phyloP scores from a whole-genome alignment of 2,888 invertebrate genomes.

The Leptopilina myrica region DNA sequence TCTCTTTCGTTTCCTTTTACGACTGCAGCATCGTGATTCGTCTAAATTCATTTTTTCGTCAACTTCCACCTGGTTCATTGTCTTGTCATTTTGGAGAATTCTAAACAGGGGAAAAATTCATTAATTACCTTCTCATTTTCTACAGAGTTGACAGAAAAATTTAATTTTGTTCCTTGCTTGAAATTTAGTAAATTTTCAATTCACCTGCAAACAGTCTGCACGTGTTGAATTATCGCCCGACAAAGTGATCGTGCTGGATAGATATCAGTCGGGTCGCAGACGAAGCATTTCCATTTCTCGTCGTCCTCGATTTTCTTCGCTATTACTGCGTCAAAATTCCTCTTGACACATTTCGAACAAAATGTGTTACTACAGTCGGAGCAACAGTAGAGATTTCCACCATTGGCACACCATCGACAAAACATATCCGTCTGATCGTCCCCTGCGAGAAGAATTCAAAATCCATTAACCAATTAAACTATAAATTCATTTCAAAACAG shows the following conservation, averaged over 20 bases:
- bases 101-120: slow-evolving; percentile 54
- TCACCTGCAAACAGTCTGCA: slow-evolving; percentile 70
- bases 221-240: slow-evolving; percentile 84
- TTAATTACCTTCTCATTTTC: background rate
- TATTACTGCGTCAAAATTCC: slow-evolving; percentile 83
- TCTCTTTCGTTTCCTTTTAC: slow-evolving; percentile 68
- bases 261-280: slow-evolving; percentile 83
- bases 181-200: slow-evolving; percentile 4
- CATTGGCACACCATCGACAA: slow-evolving; percentile 91
- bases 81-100: slow-evolving; percentile 64
- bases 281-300: slow-evolving; percentile 90
- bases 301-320: slow-evolving; percentile 85
- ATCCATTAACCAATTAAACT: background rate
- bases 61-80: slow-evolving; percentile 62
- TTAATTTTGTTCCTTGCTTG: background rate
- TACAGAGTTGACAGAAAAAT: background rate
- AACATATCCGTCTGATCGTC: slow-evolving; percentile 90
- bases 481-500: background rate
- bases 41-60: slow-evolving; percentile 71
- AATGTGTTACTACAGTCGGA: slow-evolving; percentile 80
- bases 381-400: slow-evolving; percentile 87
- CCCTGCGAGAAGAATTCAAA: slow-evolving; percentile 69
- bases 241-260: slow-evolving; percentile 83
- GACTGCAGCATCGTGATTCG: slow-evolving; percentile 71
- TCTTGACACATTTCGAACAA: slow-evolving; percentile 85